Percentiles rank a stretch among this genome's conserved stretches.
Conservation (phyloP, 2,113 vertebrate species). For the Tympanuchus pallidicinctus region DNA sequence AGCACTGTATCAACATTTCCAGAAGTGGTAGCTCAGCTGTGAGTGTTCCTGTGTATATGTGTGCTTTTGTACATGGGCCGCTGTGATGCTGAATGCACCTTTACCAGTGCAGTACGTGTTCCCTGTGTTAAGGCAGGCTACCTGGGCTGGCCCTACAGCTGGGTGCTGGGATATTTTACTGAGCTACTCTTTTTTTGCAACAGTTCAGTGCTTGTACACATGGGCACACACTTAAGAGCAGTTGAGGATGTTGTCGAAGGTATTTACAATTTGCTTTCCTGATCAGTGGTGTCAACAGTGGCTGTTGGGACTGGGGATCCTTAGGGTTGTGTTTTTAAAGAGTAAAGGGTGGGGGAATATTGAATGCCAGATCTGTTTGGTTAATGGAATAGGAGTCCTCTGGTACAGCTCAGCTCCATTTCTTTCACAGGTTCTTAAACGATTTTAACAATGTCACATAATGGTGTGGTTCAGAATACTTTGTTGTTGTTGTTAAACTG, state of each 20-base stretch:
- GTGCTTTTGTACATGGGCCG: accelerated
- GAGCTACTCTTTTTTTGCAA: accelerated
- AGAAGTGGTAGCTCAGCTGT: accelerated
- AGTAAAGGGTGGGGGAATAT: not conserved
- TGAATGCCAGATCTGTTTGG: not conserved
- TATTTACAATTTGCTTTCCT: not conserved
- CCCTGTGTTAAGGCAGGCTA: not conserved
- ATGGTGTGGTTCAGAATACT: not conserved
- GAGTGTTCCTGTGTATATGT: accelerated
- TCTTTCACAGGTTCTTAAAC: not conserved
- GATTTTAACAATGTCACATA: not conserved
- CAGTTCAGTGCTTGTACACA: accelerated
- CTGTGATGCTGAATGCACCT: accelerated
- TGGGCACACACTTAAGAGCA: accelerated
- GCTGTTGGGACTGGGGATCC: not conserved
- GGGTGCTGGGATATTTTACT: not conserved
- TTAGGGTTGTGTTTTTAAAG: not conserved
- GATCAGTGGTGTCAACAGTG: accelerated
- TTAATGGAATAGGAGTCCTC: accelerated
- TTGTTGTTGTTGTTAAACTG: not conserved
- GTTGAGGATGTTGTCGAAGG: not conserved
- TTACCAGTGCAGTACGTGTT: accelerated
- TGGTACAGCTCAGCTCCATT: not conserved
- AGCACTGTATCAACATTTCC: accelerated
- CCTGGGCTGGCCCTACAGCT: not conserved